phyloP scores from a whole-genome alignment of 2,797 vertebrate species.

The Rhabdomys pumilio region DNA sequence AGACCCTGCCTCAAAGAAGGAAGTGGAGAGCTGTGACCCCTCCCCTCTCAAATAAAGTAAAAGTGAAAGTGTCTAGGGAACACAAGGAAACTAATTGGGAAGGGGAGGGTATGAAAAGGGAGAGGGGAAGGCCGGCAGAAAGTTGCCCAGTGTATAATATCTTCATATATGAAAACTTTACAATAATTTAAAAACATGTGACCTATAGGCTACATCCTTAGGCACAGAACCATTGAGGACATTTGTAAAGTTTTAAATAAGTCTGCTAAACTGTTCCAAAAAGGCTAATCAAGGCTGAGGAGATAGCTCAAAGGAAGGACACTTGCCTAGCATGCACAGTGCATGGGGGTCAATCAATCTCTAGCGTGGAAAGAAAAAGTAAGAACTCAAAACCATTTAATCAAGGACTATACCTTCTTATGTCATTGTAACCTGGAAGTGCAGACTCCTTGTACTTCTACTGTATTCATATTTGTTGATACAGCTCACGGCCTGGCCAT shows the following conservation, averaged over 20 bases:
- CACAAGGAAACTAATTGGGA: background rate
- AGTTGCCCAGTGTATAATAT: background rate
- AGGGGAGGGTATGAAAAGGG: background rate
- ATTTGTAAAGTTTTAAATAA: slow-evolving; percentile 36
- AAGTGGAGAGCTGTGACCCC: too few relatives aligned
- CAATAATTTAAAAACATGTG: background rate
- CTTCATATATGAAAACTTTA: background rate
- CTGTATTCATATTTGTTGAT: background rate
- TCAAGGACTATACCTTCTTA: background rate
- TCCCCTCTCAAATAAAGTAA: background rate
- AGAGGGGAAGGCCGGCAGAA: fast-evolving
- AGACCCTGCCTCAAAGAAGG: background rate
- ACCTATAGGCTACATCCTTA: background rate
- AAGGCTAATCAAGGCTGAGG: background rate
- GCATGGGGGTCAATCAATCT: background rate
- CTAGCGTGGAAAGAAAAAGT: background rate
- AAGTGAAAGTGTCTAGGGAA: background rate
- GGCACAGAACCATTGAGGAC: background rate
- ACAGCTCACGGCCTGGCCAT: background rate
- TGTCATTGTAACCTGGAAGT: background rate
- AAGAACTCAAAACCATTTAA: background rate
- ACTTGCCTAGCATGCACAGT: background rate
- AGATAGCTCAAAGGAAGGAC: background rate
- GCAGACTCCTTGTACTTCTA: background rate
- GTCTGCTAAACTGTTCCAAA: background rate